A percentile compares a stretch with the other conserved stretches of the same genome.
Evolutionary conservation across 2,113 vertebrate genomes (phyloP).

Genomic region (Holacanthus passer): DNA sequence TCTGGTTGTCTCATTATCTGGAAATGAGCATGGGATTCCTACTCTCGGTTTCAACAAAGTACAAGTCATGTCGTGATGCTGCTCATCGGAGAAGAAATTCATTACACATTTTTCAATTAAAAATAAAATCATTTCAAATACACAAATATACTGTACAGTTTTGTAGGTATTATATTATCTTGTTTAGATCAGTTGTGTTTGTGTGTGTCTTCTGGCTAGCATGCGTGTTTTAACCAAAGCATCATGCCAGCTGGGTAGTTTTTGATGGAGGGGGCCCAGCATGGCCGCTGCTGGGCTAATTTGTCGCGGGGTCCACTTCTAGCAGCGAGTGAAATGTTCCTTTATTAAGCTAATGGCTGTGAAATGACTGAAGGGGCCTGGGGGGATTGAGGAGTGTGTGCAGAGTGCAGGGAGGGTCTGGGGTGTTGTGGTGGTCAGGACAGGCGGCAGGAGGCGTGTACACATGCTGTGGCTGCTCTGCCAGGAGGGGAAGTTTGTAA

Average conservation of each 20-base stretch:
- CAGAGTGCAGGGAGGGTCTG: neutral
- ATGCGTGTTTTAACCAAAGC: neutral
- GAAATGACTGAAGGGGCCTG: constrained; percentile 64
- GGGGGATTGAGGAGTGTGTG: constrained; percentile 5
- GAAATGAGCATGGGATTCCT: neutral
- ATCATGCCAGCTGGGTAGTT: constrained; percentile 21
- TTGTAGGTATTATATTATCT: neutral
- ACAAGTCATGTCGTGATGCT: neutral
- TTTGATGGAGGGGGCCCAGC: neutral
- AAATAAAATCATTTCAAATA: neutral
- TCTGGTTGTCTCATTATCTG: neutral
- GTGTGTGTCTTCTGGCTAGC: neutral
- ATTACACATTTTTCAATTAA: neutral
- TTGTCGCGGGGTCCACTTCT: constrained; percentile 60
- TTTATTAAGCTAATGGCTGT: constrained; percentile 75
- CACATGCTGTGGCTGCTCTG: neutral
- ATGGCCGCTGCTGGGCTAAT: constrained; percentile 41
- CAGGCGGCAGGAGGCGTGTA: neutral
- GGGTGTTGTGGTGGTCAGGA: neutral
- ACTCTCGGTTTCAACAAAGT: neutral
- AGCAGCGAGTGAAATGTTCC: constrained; percentile 49
- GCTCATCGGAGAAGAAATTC: neutral
- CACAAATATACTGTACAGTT: neutral
- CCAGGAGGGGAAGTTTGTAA: neutral
- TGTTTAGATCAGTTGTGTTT: neutral